Evolutionary conservation across 2,888 invertebrate species (phyloP).

Genomic region (Drosophila macrothrix): DNA sequence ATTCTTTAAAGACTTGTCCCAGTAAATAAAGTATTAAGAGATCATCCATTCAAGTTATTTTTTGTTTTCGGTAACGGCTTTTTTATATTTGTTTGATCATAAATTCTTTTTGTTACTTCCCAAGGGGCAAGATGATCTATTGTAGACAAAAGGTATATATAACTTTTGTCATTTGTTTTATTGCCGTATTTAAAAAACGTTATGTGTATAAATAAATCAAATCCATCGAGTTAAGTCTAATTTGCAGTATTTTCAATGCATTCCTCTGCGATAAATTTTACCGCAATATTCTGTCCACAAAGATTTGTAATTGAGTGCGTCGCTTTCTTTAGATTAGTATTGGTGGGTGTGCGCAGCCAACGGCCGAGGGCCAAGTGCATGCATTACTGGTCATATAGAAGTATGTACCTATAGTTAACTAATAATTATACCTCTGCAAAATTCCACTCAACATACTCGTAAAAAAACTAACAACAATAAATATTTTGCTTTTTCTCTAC

Average conservation of each 20-base stretch:
- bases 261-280: slow-evolving; percentile 20
- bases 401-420: slow-evolving; percentile 55
- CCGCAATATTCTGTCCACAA: slow-evolving; percentile 39
- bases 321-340: neutral
- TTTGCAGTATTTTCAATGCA: neutral
- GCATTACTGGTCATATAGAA: slow-evolving; percentile 54
- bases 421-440: slow-evolving; percentile 65
- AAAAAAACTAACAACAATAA: slow-evolving; percentile 52
- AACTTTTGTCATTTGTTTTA: neutral
- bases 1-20: neutral
- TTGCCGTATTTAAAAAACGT: neutral
- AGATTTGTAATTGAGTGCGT: slow-evolving; percentile 37
- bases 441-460: slow-evolving; percentile 60
- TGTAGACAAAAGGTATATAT: neutral
- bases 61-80: too few relatives aligned
- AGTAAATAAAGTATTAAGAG: neutral
- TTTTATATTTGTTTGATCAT: neutral
- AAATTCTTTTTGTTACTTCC: neutral
- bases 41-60: too few relatives aligned
- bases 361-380: slow-evolving; percentile 34
- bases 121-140: neutral
- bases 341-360: slow-evolving; percentile 10
- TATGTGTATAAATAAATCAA: neutral
- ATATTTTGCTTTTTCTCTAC: slow-evolving; percentile 42
- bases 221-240: neutral